phyloP scores from a whole-genome alignment of 2,113 vertebrate species.

The Calypte anna region DNA sequence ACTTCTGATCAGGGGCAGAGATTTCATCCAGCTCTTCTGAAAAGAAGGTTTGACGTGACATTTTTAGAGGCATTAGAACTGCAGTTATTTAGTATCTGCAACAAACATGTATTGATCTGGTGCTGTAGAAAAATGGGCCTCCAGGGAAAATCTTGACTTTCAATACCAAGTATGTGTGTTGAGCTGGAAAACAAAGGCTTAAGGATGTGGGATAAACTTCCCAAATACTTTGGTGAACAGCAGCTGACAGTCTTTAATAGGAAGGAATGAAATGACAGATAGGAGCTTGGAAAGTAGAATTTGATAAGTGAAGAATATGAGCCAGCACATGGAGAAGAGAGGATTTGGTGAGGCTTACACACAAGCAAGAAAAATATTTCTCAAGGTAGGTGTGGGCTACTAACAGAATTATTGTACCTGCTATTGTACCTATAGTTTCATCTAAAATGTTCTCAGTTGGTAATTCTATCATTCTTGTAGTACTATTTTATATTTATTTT shows the following conservation, averaged over 20 bases:
- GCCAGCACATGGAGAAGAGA: neutral
- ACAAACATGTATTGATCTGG: neutral
- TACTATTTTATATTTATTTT: neutral
- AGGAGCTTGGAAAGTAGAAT: neutral
- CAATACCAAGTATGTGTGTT: neutral
- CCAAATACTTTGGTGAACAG: neutral
- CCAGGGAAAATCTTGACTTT: conserved; percentile 27
- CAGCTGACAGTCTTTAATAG: neutral
- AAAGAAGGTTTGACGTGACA: neutral
- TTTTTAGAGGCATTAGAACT: conserved; percentile 32
- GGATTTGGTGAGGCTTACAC: neutral
- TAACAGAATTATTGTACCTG: neutral
- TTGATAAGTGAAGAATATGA: neutral
- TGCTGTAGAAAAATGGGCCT: neutral
- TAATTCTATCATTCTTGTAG: neutral
- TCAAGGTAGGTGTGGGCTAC: neutral
- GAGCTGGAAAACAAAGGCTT: conserved; percentile 32
- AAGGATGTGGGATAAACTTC: neutral
- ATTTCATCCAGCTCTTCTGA: conserved; percentile 12
- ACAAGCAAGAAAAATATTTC: neutral
- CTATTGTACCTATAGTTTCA: neutral
- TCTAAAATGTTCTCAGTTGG: neutral
- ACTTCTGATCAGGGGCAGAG: neutral
- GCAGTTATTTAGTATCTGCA: conserved; percentile 36
- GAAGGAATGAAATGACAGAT: neutral